Evolutionary conservation across 2,797 vertebrate species (phyloP), one percentile per base, ranked within the genome.

Genomic region (Galago senegalensis): DNA sequence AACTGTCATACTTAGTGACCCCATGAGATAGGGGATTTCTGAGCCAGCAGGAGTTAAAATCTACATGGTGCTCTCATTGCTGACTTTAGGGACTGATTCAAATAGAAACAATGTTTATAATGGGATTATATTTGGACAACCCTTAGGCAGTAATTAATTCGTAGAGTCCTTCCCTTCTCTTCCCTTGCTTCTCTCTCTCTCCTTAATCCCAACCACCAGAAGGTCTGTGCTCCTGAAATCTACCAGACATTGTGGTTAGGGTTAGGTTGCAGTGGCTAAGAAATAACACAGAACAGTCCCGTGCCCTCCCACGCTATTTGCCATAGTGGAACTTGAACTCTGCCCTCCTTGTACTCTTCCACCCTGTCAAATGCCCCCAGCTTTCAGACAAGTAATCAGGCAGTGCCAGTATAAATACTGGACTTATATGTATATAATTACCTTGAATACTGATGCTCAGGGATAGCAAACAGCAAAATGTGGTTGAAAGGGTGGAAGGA

Each of bases 11-110:
- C 20, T 46, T 73, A 49, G 18, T 93, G 67, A 81, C 14, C 34
- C 10, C 6, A n/a, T 56, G 70, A 46, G 23, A 69, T 2, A 37
- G 31, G 34, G 70, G 23, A 27, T 89, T 96, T 96, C 46, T 80
- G n/a, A 40, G 31, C 43, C 1, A 49, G 79, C 37, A 58, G 77
- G 14, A 13, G 6, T 76, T 91, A 31, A 65, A 20, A 27, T 63
- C 40, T 83, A 21, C 2, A 1, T 16, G 83, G 2, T 23, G 2
- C 56, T 58, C 67, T 53, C 13, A 29, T 11, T 46, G 73, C 43
- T 93, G 83, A 96, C 76, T 72, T 91, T 40, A 86, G 60, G 91
- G 90, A 90, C 4, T 43, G 53, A 86, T 91, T 87, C 29, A 17
- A 84, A 72, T 46, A 85, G 81, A 80, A 91, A 75, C 63, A 67